Base-by-base conservation (phyloP, 2,888 invertebrate genomes). In the Drosophila leonis region DNA sequence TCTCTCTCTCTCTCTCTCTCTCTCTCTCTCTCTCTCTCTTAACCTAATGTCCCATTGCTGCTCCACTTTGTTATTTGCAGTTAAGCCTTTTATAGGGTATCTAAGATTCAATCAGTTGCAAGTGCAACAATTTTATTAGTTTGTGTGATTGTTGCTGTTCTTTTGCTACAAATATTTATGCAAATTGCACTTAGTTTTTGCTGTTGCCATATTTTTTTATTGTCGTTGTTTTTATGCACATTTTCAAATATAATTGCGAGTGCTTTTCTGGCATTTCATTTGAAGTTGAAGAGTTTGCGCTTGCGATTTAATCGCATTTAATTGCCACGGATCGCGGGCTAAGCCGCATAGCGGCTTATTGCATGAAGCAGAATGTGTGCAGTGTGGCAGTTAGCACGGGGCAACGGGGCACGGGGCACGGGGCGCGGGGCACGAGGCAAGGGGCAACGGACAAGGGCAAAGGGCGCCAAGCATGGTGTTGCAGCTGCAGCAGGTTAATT, bases 231-330 rank as follows among this genome's bases (percentile, higher is more conserved):
- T 59, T 56, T 73, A 67, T 79, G 85, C 83, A 84, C 85, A 82
- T 73, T 84, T 84, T 84, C 84, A 78, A 87, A 84, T 87, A 87
- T 84, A 84, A 84, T 84, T 84, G 87, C 87, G 72, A 78, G 72
- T 67, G 79, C 78, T 81, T 81, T 78, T 78, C 70, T 78, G 83
- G 85, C 78, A 86, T 86, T 83, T 82, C 84, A 82, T 82, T 83
- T 76, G 77, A 77, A 76, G 77, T 83, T 78, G 78, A 78, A 84
- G 85, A 80, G 85, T 78, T 84, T 84, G 82, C 88, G 78, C 83
- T 75, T 76, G 79, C 84, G 84, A 84, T 85, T 83, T 84, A 84
- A 84, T 84, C 88, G 85, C 88, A 81, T 75, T 84, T 84, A 84
- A 84, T 84, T 84, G 85, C 78, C 78, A 78, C 78, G 72, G 59